A percentile compares a stretch with the other conserved stretches of the same genome.
phyloP scores from a whole-genome alignment of 2,113 vertebrate genomes.

The Elachura formosa region DNA sequence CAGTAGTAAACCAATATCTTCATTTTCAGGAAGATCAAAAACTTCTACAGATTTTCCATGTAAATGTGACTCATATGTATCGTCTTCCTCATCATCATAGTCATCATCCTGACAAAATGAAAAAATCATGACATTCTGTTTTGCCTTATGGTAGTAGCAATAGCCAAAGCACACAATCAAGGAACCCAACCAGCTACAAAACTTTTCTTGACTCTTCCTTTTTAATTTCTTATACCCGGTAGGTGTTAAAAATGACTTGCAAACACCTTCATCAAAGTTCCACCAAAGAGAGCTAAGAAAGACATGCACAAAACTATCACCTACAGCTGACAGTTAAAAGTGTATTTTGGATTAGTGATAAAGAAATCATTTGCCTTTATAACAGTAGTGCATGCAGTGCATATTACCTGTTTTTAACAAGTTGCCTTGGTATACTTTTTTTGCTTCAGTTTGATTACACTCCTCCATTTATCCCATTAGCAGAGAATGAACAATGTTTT shows the following conservation, averaged over 20 bases:
- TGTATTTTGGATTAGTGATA: not conserved
- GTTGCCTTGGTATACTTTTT: not conserved
- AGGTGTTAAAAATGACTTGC: not conserved
- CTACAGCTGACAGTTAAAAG: not conserved
- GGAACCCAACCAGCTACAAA: not conserved
- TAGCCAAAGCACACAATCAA: not conserved
- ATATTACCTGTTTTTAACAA: not conserved
- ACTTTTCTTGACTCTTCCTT: not conserved
- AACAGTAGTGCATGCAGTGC: not conserved
- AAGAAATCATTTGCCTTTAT: not conserved
- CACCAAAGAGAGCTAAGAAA: not conserved
- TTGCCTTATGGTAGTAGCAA: not conserved
- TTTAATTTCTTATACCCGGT: not conserved
- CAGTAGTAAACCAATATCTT: constrained; percentile 76
- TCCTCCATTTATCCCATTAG: not conserved
- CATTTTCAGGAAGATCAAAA: constrained; percentile 83
- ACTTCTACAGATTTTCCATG: constrained; percentile 79
- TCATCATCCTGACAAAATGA: constrained; percentile 71
- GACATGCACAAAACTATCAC: not conserved
- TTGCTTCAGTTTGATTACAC: not conserved
- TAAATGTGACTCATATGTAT: constrained; percentile 79
- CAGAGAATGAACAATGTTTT: not conserved
- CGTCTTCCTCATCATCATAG: constrained; percentile 75
- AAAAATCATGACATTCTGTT: not conserved
- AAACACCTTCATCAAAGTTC: not conserved